These are phyloP conservation scores for Centropristis striata DNA, from an alignment of 2,113 vertebrate species.

Conservation along the genomic window DNA sequence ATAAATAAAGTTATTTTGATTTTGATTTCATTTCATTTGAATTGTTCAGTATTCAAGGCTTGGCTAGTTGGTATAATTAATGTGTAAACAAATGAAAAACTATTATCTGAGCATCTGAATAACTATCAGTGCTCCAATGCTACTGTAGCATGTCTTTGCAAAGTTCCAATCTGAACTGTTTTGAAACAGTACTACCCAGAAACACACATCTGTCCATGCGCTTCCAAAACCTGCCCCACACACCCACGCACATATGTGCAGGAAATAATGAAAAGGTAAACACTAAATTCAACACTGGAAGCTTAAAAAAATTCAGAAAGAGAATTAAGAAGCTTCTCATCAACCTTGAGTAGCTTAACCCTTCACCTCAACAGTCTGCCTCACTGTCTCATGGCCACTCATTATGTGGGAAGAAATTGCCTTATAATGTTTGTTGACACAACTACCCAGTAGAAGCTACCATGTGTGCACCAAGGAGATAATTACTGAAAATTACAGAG, in stretches of 20 bases:
- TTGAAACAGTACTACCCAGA: neutral
- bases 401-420: conserved; percentile 62
- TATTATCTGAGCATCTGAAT: neutral
- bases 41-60: neutral
- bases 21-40: too few relatives aligned
- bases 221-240: neutral
- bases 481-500: conserved; percentile 71
- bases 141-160: neutral
- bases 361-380: conserved; percentile 45
- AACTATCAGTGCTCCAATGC: neutral
- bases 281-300: neutral
- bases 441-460: conserved; percentile 36
- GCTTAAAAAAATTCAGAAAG: conserved; percentile 27
- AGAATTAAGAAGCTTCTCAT: conserved; percentile 41
- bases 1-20: too few relatives aligned
- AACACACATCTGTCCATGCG: neutral
- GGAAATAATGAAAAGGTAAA: conserved; percentile 8
- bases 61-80: neutral
- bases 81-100: neutral
- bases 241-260: neutral
- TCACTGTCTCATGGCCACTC: conserved; percentile 56
- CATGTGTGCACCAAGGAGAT: conserved; percentile 61
- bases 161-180: neutral
- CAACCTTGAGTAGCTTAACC: conserved; percentile 59
- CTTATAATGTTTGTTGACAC: conserved; percentile 64